Conservation (phyloP, 2,113 vertebrate species). For the Chauna torquata region DNA sequence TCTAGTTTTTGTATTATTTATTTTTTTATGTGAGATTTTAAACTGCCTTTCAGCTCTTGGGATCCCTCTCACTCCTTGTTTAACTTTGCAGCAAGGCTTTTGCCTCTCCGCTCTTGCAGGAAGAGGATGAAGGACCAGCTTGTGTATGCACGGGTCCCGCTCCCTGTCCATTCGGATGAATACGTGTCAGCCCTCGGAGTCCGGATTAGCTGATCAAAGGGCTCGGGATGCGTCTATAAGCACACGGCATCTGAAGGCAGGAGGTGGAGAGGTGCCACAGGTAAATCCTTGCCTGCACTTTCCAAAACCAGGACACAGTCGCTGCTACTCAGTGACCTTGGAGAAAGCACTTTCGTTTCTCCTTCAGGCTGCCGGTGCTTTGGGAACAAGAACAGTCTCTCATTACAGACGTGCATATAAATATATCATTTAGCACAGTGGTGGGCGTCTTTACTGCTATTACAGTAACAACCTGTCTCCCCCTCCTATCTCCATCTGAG, state of each 20-base stretch:
- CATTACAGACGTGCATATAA: neutral
- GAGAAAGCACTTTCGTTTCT: neutral
- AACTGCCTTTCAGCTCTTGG: neutral
- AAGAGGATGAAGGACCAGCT: neutral
- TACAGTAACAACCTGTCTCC: conserved; percentile 36
- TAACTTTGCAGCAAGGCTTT: neutral
- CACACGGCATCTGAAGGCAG: neutral
- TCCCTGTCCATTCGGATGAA: neutral
- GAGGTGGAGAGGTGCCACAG: neutral
- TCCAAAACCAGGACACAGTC: neutral
- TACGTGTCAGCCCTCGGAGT: neutral
- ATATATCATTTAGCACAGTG: conserved; percentile 24
- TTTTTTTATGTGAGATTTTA: neutral
- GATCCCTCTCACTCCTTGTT: neutral
- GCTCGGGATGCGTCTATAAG: neutral
- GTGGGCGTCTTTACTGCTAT: conserved; percentile 26
- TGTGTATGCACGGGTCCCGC: neutral
- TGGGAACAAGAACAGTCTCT: conserved; percentile 2
- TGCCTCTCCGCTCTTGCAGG: neutral
- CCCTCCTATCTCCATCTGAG: neutral
- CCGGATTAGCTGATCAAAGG: neutral
- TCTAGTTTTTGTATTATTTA: neutral
- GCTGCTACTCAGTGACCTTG: conserved; percentile 25
- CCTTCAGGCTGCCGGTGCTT: neutral
- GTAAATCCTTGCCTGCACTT: neutral